A percentile compares a stretch with the other conserved stretches of the same genome.
phyloP scores from a whole-genome alignment of 92 coral and sea anemone species.

The Siderastrea siderea region DNA sequence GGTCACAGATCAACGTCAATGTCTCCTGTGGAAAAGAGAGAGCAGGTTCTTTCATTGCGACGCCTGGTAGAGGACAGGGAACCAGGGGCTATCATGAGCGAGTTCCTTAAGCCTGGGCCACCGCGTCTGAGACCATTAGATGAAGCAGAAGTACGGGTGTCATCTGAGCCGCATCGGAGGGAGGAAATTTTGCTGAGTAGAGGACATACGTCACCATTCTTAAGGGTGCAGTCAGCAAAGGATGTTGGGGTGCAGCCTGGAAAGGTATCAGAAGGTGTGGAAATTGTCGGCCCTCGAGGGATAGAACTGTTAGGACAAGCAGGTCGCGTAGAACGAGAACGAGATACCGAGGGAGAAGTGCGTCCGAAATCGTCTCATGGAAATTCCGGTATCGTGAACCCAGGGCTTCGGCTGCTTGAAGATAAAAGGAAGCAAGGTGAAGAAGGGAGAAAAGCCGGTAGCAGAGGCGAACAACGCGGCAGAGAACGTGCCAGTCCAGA shows the following conservation, averaged over 20 bases:
- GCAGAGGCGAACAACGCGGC: conserved; percentile 63
- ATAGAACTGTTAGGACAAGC: conserved; percentile 32
- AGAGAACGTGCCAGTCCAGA: conserved; percentile 53
- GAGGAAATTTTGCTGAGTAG: conserved; percentile 77
- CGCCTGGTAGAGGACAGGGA: conserved; percentile 73
- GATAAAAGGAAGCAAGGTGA: conserved; percentile 68
- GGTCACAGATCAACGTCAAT: conserved; percentile 40
- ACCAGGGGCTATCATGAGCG: conserved; percentile 59
- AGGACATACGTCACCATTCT: conserved; percentile 48
- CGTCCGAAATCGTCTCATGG: conserved; percentile 77
- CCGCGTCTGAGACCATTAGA: conserved; percentile 89
- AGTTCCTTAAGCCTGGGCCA: conserved; percentile 85
- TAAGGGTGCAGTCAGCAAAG: conserved; percentile 58
- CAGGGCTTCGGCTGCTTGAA: conserved; percentile 68
- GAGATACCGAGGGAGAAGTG: conserved; percentile 7
- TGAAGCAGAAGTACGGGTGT: conserved; percentile 72
- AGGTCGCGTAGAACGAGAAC: conserved; percentile 41
- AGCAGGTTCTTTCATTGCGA: conserved; percentile 36
- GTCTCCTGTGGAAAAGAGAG: conserved; percentile 78
- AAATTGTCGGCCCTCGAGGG: conserved; percentile 35
- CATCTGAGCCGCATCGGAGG: conserved; percentile 74
- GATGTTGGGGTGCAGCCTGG: conserved; percentile 72
- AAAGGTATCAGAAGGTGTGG: conserved; percentile 70
- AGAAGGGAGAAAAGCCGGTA: conserved; percentile 59
- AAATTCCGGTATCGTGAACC: conserved; percentile 70